These are phyloP conservation scores for Crenichthys baileyi DNA, from an alignment of 2,797 vertebrate genomes.

Conservation along the genomic window DNA sequence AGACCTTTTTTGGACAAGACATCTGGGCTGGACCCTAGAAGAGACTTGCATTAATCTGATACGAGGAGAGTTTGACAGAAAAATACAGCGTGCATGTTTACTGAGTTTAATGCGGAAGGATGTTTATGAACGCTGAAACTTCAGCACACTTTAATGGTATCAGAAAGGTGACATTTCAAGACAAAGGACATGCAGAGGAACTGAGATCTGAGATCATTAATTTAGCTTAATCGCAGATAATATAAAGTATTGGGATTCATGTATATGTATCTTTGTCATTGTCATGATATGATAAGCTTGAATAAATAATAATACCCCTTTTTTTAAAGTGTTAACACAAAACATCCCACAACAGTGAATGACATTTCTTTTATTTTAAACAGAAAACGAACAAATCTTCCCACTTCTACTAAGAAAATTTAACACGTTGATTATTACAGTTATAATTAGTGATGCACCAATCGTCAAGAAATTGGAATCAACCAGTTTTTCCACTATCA, in stretches of 20 bases:
- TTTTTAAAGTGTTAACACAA: background rate
- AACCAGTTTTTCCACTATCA: background rate
- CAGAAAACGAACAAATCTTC: background rate
- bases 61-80: background rate
- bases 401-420: background rate
- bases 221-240: background rate
- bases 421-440: background rate
- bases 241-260: background rate
- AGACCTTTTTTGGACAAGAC: slow-evolving; percentile 66
- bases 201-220: background rate
- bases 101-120: background rate
- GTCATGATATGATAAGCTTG: background rate
- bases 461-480: background rate
- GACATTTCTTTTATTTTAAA: background rate
- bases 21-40: background rate
- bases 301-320: background rate
- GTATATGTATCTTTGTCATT: background rate
- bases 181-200: slow-evolving; percentile 9
- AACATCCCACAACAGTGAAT: background rate
- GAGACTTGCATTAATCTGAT: slow-evolving; percentile 5
- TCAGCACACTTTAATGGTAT: slow-evolving; percentile 41
- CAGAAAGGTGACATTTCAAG: slow-evolving; percentile 17
- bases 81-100: background rate
- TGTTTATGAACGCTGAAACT: slow-evolving; percentile 13
- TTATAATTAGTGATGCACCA: background rate